Base-by-base conservation (phyloP, 2,888 invertebrate species). In the Tachina lurida region DNA sequence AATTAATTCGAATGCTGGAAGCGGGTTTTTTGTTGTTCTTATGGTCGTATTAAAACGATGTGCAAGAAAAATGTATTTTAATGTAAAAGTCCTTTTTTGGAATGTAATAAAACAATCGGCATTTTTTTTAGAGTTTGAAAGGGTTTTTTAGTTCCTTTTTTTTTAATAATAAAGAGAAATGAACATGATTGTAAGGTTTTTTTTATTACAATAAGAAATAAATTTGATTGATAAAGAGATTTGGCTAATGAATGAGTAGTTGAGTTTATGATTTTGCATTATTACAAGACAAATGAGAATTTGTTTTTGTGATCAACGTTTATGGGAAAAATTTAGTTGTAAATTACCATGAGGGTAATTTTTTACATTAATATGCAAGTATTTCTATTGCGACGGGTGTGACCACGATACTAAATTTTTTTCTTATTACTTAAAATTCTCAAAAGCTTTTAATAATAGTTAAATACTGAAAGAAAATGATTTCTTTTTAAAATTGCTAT, bases 151-250 rank as follows among this genome's bases (percentile, higher is more conserved):
- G 1, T 31, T 31, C 7, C 7, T 31, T 31, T 31, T 31, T 31
- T 31, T 31, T 4, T 31, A 31, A 31, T 31, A 31, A 31, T 31
- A 7, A 31, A 0, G 31, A 31, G 31, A 31, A 31, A 31, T 31
- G 7, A 31, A 31, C 7, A 31, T 31, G 31, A 31, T 31, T 31
- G 17, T 9, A 7, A 3, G n/a, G n/a, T 54, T 54, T 10, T 52
- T 52, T 54, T 54, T 19, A 12, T 39, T 41, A n/a, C 12, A 19
- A 8, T 15, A 7, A 10, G 19, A 39, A 19, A 22, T 19, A 4
- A 54, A 13, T 70, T 70, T 52, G 54, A 70, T 70, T 54, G 68
- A 54, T 68, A 39, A 19, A 45, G 8, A 43, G 4, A 15, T 45
- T 7, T 31, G 58, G n/a, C 45, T 45, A 52, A 58, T 19, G 8